These are phyloP conservation scores for Allacma fusca DNA, from an alignment of 2,888 invertebrate species.

Conservation along the genomic window DNA sequence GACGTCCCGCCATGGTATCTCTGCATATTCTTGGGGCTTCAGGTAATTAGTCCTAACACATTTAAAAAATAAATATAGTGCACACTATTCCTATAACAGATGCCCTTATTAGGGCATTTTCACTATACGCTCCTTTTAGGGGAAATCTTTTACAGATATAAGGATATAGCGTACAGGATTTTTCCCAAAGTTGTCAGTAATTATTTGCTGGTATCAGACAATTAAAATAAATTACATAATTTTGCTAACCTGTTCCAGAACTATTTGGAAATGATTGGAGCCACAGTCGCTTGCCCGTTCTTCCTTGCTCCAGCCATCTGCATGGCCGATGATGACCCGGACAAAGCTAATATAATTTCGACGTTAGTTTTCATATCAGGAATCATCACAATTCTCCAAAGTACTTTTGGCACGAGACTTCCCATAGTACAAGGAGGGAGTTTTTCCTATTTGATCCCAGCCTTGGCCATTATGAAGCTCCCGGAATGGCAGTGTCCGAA, in stretches of 20 bases:
- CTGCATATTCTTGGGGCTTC: constrained; percentile 81
- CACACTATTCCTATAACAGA: too few species aligned
- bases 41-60: too few species aligned
- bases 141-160: too few species aligned
- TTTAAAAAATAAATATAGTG: too few species aligned
- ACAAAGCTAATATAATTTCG: constrained; percentile 36
- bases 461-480: constrained; percentile 76
- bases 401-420: constrained; percentile 73
- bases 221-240: background rate
- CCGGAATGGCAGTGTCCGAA: constrained; percentile 77
- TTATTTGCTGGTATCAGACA: too few species aligned
- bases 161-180: too few species aligned
- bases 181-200: too few species aligned
- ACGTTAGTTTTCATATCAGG: constrained; percentile 85
- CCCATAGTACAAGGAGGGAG: constrained; percentile 70
- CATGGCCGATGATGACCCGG: constrained; percentile 79
- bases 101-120: too few species aligned
- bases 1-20: constrained; percentile 86
- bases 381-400: constrained; percentile 76
- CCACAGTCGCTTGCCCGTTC: constrained; percentile 83
- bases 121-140: too few species aligned
- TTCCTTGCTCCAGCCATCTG: constrained; percentile 81
- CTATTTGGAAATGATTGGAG: constrained; percentile 85
- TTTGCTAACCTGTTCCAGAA: constrained; percentile 69
- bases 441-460: constrained; percentile 81